These are phyloP conservation scores for Cyclargus thomasi DNA, from an alignment of 1,140 invertebrate species.

Conservation along the genomic window DNA sequence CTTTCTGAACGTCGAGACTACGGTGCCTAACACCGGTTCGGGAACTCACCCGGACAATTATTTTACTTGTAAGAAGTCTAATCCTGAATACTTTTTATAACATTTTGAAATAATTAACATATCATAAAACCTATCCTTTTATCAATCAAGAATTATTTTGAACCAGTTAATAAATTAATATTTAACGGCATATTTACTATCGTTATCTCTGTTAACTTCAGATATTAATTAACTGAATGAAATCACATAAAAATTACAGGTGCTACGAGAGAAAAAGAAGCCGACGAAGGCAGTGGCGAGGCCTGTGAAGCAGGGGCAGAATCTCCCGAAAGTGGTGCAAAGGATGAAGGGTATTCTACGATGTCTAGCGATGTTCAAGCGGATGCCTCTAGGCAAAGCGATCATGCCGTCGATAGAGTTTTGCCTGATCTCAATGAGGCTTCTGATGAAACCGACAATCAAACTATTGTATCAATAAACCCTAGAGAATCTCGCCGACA, in stretches of 20 bases:
- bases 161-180: no score
- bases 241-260: constrained; percentile 38
- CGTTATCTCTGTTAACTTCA: neutral
- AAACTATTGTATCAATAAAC: constrained; percentile 74
- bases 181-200: neutral
- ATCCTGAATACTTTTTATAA: no score
- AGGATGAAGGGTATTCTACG: constrained; percentile 91
- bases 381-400: constrained; percentile 77
- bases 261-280: constrained; percentile 50
- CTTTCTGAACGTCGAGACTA: no score
- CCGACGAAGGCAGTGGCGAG: constrained; percentile 69
- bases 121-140: no score
- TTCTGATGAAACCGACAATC: constrained; percentile 80
- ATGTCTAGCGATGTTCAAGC: constrained; percentile 92
- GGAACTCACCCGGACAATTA: no score
- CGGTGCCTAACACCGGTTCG: no score
- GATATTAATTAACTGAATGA: neutral
- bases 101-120: no score
- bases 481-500: constrained; percentile 70
- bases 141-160: no score
- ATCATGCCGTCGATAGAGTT: constrained; percentile 75
- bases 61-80: no score
- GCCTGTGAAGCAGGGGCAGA: constrained; percentile 77
- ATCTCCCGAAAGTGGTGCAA: constrained; percentile 83
- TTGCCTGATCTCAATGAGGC: constrained; percentile 84